Evolutionary conservation across 53 echinoderm and acorn worm species (phyloP), one percentile per base, ranked within the genome.

Genomic region (Crossaster papposus): DNA sequence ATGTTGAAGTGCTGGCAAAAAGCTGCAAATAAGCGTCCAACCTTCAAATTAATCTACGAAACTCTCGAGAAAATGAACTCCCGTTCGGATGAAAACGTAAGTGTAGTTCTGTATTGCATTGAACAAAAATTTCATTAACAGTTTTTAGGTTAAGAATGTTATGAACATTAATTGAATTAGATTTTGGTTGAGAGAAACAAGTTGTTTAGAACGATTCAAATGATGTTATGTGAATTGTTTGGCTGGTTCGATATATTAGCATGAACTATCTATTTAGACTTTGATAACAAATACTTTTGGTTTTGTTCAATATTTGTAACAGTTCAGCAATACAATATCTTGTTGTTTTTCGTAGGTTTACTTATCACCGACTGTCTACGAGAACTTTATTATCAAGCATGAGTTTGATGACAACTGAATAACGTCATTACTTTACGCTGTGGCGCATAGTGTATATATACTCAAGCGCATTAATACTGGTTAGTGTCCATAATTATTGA

Each of bases 1-100:
- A 81, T 81, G 62, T 58, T 55, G 22, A 18, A 81, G 63, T 81
- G 81, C 64, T 81, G 81, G 81, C 62, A 64, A 58, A 23, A 63
- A 7, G n/a, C 30, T 34, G 15, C 32, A 34, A 81, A 8, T n/a
- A 34, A 36, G 10, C 62, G 81, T 4, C 81, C 81, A 34, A 4
- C 81, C 20, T 81, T 63, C 35, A n/a, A 81, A 22, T 31, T 55
- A 11, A 14, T 63, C 62, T 29, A 58, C 22, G 58, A 58, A 4
- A 17, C 58, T 20, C 58, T 58, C 58, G 22, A 54, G 64, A 30
- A 54, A 6, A 33, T 81, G 22, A 54, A 54, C 20, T 20, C 64
- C n/a, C 14, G 15, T 15, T 55, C 54, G 31, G 24, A 33, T n/a
- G 36, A 34, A 34, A 64, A 20, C 22, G 23, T 33, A 81, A 22